Base-by-base conservation (phyloP, 2,113 vertebrate genomes). In the Girardinichthys multiradiatus region DNA sequence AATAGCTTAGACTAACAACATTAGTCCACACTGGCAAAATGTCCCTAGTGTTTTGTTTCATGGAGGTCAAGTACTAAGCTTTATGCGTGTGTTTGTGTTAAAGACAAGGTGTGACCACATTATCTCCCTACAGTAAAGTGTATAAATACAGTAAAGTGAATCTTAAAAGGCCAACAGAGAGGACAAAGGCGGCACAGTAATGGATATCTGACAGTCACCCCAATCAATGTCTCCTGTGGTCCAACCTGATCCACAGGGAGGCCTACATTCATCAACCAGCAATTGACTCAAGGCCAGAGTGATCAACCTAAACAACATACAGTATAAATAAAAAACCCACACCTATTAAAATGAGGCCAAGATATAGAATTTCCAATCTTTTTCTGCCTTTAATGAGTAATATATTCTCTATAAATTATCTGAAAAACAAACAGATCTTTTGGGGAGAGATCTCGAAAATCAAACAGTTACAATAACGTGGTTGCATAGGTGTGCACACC, bases 231-330 rank as follows among this genome's bases (percentile, higher is more conserved):
- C 19, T 29, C 57, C 57, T 15, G 12, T 11, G 64, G 28, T 19
- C 42, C 42, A 7, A 17, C 1, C 42, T 5, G 17, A 15, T 26
- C 27, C 37, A 12, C 42, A 17, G 79, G 77, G 83, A 82, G 29
- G 68, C 14, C 27, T n/a, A 79, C 70, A 63, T 81, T 71, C 74
- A 89, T 88, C 64, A 77, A 87, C 79, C 78, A 54, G 73, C 66
- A 70, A 59, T 85, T 72, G 7, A 82, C 72, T 87, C 67, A 76
- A 73, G 59, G 66, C 59, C 61, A 66, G 24, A 71, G 80, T 31
- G 26, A n/a, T 68, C 68, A 68, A 31, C 61, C 64, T 42, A 33
- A 58, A 72, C 72, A 70, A 29, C 14, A 59, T 15, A 59, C 26
- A 28, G 57, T 7, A 10, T 26, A 28, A 28, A 29, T 14, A 51